These are phyloP conservation scores for Pseudeuparius sepicola DNA, from an alignment of 2,888 invertebrate species.

Conservation along the genomic window DNA sequence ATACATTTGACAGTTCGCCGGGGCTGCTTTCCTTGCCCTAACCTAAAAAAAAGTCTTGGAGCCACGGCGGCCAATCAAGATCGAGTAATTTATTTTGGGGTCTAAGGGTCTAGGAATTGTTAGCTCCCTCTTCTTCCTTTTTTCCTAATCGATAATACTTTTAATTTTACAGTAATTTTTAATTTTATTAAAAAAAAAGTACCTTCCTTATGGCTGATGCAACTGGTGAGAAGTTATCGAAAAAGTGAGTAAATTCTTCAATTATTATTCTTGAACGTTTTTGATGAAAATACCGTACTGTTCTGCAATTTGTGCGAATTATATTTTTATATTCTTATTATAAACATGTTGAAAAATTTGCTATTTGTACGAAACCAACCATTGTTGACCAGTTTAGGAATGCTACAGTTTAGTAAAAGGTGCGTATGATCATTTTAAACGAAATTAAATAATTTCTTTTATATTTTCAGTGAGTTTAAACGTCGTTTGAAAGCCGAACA, in stretches of 20 bases:
- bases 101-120: no score
- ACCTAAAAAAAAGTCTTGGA: no score
- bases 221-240: constrained; percentile 29
- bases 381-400: constrained; percentile 21
- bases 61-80: no score
- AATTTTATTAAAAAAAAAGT: no score
- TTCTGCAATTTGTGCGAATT: constrained; percentile 2
- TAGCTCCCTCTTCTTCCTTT: no score
- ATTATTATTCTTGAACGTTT: constrained; percentile 1
- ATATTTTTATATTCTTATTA: no score
- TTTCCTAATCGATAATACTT: no score
- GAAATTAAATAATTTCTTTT: constrained; percentile 24
- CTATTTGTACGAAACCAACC: constrained; percentile 20
- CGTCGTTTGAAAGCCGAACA: constrained; percentile 84
- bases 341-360: constrained; percentile 27
- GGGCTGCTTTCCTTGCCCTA: no score
- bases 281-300: constrained; percentile 3
- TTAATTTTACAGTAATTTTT: no score
- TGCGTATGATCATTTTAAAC: constrained; percentile 22
- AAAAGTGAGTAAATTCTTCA: constrained; percentile 32
- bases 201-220: constrained; percentile 31
- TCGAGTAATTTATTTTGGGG: no score
- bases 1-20: no score
- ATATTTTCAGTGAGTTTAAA: constrained; percentile 76
- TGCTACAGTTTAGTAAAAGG: constrained; percentile 30